Conservation (phyloP, 2,888 invertebrate species). For the Eristalis pertinax region DNA sequence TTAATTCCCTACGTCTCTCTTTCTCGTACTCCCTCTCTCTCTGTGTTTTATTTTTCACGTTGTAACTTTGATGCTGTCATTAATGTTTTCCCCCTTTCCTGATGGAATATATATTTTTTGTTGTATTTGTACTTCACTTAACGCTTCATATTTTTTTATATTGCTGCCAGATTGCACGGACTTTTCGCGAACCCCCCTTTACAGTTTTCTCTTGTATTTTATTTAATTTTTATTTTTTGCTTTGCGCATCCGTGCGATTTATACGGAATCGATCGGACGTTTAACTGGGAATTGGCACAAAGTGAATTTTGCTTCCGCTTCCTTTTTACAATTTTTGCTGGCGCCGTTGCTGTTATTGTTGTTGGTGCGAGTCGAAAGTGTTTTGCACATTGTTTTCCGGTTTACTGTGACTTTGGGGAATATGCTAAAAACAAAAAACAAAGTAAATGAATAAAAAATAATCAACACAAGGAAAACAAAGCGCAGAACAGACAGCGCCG, state of each 20-base stretch:
- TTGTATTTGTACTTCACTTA: constrained; percentile 49
- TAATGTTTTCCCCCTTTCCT: not conserved
- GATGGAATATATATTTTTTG: not conserved
- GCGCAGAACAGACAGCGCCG: not conserved
- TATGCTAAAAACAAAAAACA: not conserved
- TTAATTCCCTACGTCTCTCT: not conserved
- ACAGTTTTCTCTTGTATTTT: not conserved
- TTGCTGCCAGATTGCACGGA: constrained; percentile 31
- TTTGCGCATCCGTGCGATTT: constrained; percentile 6
- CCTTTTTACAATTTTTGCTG: constrained; percentile 25
- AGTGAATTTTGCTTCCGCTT: constrained; percentile 63
- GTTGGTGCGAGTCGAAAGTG: constrained; percentile 36
- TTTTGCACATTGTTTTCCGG: constrained; percentile 66
- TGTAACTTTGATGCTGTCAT: constrained; percentile 26
- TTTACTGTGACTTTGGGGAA: constrained; percentile 51
- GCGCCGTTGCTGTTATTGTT: constrained; percentile 7
- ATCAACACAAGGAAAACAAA: not conserved
- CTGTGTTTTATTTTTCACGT: constrained; percentile 2
- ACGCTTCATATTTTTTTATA: constrained; percentile 39
- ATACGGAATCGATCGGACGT: constrained; percentile 58
- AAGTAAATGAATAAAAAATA: constrained; percentile 2
- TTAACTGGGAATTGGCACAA: constrained; percentile 60
- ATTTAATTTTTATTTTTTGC: not conserved
- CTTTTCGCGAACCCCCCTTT: not conserved
- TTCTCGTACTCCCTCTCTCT: not conserved